Conservation (phyloP, 2,888 invertebrate species). For the Galeopsomyia nigrocyanea region DNA sequence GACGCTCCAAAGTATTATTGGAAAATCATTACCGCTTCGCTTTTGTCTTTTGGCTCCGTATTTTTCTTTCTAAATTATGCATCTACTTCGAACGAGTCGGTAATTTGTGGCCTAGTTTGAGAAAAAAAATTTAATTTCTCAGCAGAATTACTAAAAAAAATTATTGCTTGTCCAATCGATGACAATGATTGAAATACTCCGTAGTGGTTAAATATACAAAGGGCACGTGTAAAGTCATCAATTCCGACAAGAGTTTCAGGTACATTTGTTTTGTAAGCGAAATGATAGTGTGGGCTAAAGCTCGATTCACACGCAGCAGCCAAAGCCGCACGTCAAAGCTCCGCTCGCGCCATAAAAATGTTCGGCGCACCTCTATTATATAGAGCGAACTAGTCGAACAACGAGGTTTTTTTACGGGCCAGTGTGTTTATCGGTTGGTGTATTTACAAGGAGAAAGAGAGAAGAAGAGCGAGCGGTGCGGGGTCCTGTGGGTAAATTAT, state of each 20-base stretch:
- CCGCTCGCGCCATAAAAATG: conserved; percentile 15
- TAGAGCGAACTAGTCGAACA: conserved; percentile 1
- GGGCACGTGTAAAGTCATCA: too few species aligned
- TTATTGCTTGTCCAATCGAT: too few species aligned
- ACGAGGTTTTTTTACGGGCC: conserved; percentile 6
- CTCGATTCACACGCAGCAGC: too few species aligned
- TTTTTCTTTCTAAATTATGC: conserved; percentile 7
- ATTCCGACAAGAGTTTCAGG: too few species aligned
- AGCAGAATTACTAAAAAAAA: too few species aligned
- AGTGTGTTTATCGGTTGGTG: conserved; percentile 23
- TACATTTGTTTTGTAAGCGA: too few species aligned
- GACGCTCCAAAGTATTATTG: conserved; percentile 30
- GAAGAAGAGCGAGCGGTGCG: conserved; percentile 6
- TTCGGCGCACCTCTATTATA: conserved; percentile 17
- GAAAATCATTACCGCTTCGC: conserved; percentile 29
- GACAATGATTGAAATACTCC: too few species aligned
- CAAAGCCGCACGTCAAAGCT: too few species aligned
- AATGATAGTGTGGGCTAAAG: too few species aligned
- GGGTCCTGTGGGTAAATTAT: conserved; percentile 40
- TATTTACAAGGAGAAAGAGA: conserved; percentile 27
- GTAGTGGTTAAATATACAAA: too few species aligned
- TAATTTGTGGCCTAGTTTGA: too few species aligned
- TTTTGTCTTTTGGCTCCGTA: not conserved
- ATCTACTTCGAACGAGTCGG: not conserved
- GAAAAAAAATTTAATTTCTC: too few species aligned